Base-by-base conservation (phyloP, 1,140 invertebrate species). In the Brachionus calyciflorus region DNA sequence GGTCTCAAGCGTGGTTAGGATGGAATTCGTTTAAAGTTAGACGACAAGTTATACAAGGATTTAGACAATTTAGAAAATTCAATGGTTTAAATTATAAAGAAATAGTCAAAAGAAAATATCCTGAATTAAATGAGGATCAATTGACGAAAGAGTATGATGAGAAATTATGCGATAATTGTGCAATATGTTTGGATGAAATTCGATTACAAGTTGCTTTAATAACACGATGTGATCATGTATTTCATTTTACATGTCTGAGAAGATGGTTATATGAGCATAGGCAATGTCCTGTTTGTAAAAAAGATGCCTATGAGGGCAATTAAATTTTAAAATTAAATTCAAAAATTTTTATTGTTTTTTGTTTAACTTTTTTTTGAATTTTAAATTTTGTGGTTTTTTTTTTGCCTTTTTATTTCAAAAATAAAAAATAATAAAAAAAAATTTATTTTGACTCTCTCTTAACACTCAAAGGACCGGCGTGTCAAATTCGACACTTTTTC, bases 11-110 rank as follows among this genome's bases (percentile, higher is more conserved):
- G 0, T 89, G 90, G 65, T 90, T 91, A 28, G 94, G 94, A 0
- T 97, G 93, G 92, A 90, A 90, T 37, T 91, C 93, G 0, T 97
- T 96, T 81, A 93, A 93, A 88, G 94, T 94, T 80, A 86, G 95
- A 2, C 87, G 92, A 7, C 30, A 81, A 30, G 95, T 94, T 2
- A 92, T 94, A 2, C 91, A 93, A 80, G 97, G 97, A 85, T 96
- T 98, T 3, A 93, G 94, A 81, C 91, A 90, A 0, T 83, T 98
- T 14, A 89, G 91, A 0, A 91, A 92, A 82, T 94, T 94, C 89
- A 0, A 82, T 85, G 1, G 89, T 91, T 51, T 91, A 96, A 81
- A 82, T 98, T 76, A 19, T 37, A 19, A 5, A 26, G 21, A 37
- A 57, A 49, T 73, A 41, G 40, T 63, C 2, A 65, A 65, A 44